A percentile compares a stretch with the other conserved stretches of the same genome.
These are phyloP conservation scores for Clarias gariepinus DNA, from an alignment of 2,113 vertebrate genomes.

Conservation along the genomic window DNA sequence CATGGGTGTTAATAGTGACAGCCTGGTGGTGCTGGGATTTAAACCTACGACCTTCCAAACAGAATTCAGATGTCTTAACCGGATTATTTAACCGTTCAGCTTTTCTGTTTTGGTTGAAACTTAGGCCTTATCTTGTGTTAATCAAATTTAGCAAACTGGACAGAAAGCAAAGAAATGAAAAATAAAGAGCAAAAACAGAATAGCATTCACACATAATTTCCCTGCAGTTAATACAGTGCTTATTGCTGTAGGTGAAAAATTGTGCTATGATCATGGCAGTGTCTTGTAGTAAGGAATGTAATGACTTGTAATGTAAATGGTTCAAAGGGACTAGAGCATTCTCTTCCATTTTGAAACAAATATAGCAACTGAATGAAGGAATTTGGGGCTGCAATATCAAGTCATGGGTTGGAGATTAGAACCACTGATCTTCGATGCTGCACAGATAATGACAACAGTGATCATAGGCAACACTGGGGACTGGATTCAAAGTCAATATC, in stretches of 20 bases:
- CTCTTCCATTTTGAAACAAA: background rate
- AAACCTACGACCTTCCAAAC: too few relatives aligned
- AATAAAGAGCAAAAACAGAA: background rate
- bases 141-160: background rate
- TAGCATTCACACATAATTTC: background rate
- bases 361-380: background rate
- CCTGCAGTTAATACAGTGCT: background rate
- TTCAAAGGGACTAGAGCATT: background rate
- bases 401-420: background rate
- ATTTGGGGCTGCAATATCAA: background rate
- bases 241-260: background rate
- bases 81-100: too few relatives aligned
- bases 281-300: background rate
- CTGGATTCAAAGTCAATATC: background rate
- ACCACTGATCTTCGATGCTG: background rate
- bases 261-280: background rate
- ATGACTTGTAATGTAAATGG: background rate
- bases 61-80: too few relatives aligned
- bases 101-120: too few relatives aligned
- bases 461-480: background rate
- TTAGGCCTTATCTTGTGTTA: background rate
- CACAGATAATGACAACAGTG: constrained; percentile 18
- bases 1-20: too few relatives aligned
- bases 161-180: background rate
- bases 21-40: too few relatives aligned